Percentiles rank a stretch among this genome's conserved stretches.
phyloP scores from a whole-genome alignment of 2,888 invertebrate species.

The Eupithecia dodoneata region DNA sequence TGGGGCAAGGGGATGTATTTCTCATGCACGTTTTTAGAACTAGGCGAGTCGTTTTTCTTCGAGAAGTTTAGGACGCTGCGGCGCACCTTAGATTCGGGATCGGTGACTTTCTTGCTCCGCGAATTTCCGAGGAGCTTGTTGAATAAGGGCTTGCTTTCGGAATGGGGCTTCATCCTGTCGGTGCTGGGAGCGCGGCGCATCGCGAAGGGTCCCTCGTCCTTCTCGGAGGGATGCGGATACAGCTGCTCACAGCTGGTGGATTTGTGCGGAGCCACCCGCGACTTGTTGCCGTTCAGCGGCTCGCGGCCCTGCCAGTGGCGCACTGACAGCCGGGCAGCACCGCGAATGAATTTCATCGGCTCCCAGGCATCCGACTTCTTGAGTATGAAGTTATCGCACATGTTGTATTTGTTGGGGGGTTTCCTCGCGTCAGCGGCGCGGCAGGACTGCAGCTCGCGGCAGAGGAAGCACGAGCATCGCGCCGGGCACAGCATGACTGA shows the following conservation, averaged over 20 bases:
- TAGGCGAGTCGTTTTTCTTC: slow-evolving; percentile 66
- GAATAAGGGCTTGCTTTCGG: slow-evolving; percentile 75
- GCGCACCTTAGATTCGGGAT: slow-evolving; percentile 68
- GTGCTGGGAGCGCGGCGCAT: slow-evolving; percentile 80
- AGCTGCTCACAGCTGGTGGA: slow-evolving; percentile 81
- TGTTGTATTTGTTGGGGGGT: slow-evolving; percentile 71
- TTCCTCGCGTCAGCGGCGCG: slow-evolving; percentile 80
- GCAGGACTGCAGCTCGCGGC: slow-evolving; percentile 88
- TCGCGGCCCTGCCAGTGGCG: slow-evolving; percentile 81
- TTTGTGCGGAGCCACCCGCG: slow-evolving; percentile 70
- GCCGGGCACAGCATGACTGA: slow-evolving; percentile 87
- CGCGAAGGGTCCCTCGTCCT: slow-evolving; percentile 68
- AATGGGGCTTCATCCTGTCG: slow-evolving; percentile 72
- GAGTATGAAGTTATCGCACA: slow-evolving; percentile 83
- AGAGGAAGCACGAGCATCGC: slow-evolving; percentile 90
- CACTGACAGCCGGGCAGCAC: slow-evolving; percentile 80
- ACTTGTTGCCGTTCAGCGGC: slow-evolving; percentile 73
- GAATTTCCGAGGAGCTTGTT: slow-evolving; percentile 77
- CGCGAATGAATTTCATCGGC: slow-evolving; percentile 77
- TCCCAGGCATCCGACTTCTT: slow-evolving; percentile 82
- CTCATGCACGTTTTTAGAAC: slow-evolving; percentile 74
- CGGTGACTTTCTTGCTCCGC: slow-evolving; percentile 71
- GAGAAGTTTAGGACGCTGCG: slow-evolving; percentile 75
- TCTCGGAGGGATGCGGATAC: slow-evolving; percentile 71
- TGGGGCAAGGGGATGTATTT: slow-evolving; percentile 78